Evolutionary conservation across 2,113 vertebrate genomes (phyloP).

Genomic region (Xerus inauris): DNA sequence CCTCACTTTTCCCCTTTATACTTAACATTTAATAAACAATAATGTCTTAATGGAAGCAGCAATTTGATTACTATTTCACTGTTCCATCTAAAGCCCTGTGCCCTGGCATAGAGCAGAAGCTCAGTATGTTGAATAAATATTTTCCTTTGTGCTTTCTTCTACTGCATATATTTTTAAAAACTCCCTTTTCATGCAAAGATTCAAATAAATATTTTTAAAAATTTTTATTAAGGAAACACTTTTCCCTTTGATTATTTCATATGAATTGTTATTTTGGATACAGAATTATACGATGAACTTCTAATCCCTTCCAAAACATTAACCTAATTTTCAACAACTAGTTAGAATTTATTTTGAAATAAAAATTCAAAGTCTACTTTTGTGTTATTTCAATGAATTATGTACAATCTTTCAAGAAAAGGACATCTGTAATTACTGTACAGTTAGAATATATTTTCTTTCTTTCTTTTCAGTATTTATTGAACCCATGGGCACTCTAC

Average conservation of each 20-base stretch:
- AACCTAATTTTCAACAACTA: not conserved
- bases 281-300: not conserved
- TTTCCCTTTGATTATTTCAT: not conserved
- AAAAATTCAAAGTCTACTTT: not conserved
- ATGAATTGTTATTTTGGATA: constrained; percentile 11
- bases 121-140: not conserved
- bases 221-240: not conserved
- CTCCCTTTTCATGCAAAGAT: not conserved
- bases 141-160: not conserved
- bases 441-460: not conserved
- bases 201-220: not conserved
- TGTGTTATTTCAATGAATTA: not conserved
- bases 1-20: not conserved
- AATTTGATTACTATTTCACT: not conserved
- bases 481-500: too few species aligned
- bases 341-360: constrained; percentile 23
- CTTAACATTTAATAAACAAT: not conserved
- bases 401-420: not conserved
- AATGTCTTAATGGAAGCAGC: not conserved
- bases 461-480: too few species aligned
- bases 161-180: not conserved
- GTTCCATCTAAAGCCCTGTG: not conserved
- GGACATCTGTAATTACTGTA: not conserved
- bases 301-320: constrained; percentile 10
- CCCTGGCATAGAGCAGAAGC: not conserved